Conservation (phyloP, 1,140 invertebrate species). For the Saccostrea glomerata region DNA sequence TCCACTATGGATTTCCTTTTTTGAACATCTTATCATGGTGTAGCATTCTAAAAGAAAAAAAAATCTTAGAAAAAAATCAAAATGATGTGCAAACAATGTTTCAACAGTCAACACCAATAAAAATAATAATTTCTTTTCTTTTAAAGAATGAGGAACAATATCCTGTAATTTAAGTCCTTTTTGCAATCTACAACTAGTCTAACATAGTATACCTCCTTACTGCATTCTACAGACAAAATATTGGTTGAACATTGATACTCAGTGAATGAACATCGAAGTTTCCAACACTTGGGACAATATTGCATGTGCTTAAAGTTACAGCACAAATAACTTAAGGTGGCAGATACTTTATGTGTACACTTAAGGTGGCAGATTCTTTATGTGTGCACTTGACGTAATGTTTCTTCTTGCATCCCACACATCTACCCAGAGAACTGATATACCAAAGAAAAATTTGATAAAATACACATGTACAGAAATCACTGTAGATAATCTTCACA, state of each 20-base stretch:
- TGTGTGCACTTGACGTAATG: not conserved
- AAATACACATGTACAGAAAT: not conserved
- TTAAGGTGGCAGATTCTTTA: not conserved
- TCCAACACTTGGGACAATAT: not conserved
- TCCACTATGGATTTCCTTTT: not conserved
- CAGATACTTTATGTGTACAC: not conserved
- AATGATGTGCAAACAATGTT: not conserved
- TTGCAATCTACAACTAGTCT: not conserved
- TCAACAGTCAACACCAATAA: not conserved
- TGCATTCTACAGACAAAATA: not conserved
- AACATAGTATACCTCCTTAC: no score
- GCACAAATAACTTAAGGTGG: not conserved
- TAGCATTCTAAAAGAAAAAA: not conserved
- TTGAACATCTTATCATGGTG: not conserved
- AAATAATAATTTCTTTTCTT: no score
- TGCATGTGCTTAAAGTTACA: not conserved
- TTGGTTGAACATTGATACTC: not conserved
- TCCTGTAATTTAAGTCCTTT: no score
- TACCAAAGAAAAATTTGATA: not conserved
- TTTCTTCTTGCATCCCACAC: not conserved
- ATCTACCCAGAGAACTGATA: not conserved
- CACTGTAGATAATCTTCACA: not conserved
- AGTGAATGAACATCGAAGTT: not conserved
- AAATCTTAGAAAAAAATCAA: not conserved
- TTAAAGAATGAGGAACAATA: no score